Conservation (phyloP, 2,888 invertebrate genomes). For the Adelognathus sp. region DNA sequence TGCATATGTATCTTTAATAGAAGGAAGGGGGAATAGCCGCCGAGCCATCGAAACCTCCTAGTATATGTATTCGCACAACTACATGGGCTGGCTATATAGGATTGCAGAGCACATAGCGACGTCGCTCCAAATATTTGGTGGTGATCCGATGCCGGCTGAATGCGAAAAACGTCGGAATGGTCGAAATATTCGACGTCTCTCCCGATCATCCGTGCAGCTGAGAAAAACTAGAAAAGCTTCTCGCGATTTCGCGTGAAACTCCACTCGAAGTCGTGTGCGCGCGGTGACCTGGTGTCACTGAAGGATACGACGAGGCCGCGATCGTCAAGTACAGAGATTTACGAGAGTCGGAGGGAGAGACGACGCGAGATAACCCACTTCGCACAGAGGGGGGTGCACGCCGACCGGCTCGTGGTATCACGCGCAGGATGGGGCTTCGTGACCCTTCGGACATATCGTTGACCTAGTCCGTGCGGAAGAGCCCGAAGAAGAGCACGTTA, state of each 20-base stretch:
- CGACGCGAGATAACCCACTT: constrained; percentile 56
- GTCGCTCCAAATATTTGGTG: constrained; percentile 20
- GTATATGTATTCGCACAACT: too few species aligned
- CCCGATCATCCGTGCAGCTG: constrained; percentile 28
- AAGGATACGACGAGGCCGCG: constrained; percentile 19
- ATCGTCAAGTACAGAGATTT: constrained; percentile 59
- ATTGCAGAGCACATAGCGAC: neutral
- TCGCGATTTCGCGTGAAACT: constrained; percentile 36
- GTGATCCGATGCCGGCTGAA: neutral
- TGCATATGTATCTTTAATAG: too few species aligned
- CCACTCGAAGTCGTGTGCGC: constrained; percentile 35
- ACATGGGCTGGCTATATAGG: neutral
- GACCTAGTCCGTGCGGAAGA: constrained; percentile 46
- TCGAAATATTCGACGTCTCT: neutral
- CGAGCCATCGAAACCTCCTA: too few species aligned
- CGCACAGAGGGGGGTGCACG: constrained; percentile 25
- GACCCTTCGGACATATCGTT: constrained; percentile 58
- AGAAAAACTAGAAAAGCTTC: constrained; percentile 45
- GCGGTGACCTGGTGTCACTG: constrained; percentile 7
- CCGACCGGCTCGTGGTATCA: constrained; percentile 20
- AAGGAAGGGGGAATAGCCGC: too few species aligned
- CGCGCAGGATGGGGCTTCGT: constrained; percentile 46
- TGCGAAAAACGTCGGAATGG: constrained; percentile 9
- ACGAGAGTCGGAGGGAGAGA: constrained; percentile 48
- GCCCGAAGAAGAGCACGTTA: neutral